Percentiles rank a stretch among this genome's conserved stretches.
Conservation (phyloP, 2,113 vertebrate species). For the Pedetes capensis region DNA sequence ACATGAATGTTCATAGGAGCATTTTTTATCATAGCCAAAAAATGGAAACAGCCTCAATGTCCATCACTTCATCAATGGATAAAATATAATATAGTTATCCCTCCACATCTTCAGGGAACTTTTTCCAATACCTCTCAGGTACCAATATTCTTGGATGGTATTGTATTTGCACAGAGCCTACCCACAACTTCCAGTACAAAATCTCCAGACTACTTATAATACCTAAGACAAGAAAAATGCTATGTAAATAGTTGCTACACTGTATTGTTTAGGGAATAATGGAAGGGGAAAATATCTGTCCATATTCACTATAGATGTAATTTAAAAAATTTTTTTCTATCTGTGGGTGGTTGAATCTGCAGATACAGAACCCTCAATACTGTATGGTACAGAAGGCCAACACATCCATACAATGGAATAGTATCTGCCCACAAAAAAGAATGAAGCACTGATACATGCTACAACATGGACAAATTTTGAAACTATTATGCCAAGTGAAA, state of each 20-base stretch:
- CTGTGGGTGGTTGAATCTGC: neutral
- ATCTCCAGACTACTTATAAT: neutral
- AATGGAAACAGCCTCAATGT: neutral
- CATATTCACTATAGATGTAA: neutral
- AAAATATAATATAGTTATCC: neutral
- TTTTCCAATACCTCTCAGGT: neutral
- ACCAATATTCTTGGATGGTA: neutral
- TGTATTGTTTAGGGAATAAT: neutral
- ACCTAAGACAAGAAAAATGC: neutral
- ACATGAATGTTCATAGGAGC: neutral
- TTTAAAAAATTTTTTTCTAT: neutral
- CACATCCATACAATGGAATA: neutral
- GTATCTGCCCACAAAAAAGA: neutral
- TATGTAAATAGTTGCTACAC: neutral
- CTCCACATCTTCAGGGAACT: neutral
- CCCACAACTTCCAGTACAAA: neutral
- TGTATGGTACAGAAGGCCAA: neutral
- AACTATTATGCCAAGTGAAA: neutral
- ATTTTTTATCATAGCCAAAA: neutral
- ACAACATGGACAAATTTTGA: neutral
- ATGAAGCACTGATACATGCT: neutral
- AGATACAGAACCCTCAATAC: neutral
- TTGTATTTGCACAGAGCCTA: neutral
- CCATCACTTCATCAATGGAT: neutral
- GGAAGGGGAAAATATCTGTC: neutral